A percentile compares a stretch with the other conserved stretches of the same genome.
Evolutionary conservation across 2,113 vertebrate genomes (phyloP).

Genomic region (Sterna hirundo): DNA sequence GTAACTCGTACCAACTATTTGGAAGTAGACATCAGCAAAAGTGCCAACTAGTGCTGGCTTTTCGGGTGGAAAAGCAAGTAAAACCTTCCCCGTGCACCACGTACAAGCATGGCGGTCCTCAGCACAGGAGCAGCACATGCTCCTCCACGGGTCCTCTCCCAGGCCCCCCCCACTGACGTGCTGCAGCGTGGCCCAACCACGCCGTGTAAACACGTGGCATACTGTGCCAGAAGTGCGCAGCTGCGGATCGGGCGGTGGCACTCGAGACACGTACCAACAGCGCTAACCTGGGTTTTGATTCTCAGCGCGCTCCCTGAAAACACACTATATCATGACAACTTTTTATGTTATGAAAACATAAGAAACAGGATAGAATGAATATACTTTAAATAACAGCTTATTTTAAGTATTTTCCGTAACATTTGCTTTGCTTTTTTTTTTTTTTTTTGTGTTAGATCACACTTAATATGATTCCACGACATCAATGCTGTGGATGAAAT

Average conservation of each 20-base stretch:
- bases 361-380: neutral
- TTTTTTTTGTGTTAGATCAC: neutral
- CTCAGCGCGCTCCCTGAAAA: neutral
- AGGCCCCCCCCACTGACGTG: neutral
- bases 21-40: neutral
- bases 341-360: neutral
- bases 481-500: constrained; percentile 45
- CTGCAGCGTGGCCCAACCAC: accelerated
- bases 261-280: accelerated
- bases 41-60: accelerated
- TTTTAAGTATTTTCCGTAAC: constrained; percentile 1
- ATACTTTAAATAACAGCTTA: constrained; percentile 7
- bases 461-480: constrained; percentile 60
- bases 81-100: neutral
- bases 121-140: neutral
- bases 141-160: neutral
- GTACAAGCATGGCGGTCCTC: accelerated
- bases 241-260: accelerated
- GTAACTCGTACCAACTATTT: neutral
- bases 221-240: accelerated
- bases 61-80: neutral
- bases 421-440: neutral
- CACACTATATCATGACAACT: neutral
- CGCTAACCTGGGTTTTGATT: neutral
- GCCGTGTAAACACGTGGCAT: accelerated